phyloP scores from a whole-genome alignment of 2,113 vertebrate species.

The Lophotis ruficrista region DNA sequence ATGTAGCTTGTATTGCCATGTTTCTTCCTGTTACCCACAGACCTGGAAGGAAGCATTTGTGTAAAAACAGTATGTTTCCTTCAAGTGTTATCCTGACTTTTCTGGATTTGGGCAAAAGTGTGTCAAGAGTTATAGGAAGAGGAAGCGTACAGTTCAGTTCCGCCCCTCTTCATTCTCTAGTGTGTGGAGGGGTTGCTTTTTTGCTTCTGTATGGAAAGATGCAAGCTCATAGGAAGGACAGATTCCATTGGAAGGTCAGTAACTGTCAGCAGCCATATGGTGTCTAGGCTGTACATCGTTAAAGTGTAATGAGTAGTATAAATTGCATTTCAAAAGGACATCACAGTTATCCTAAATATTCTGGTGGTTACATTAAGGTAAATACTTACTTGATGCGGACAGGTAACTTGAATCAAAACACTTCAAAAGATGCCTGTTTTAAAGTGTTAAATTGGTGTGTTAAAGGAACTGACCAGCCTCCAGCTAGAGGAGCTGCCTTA shows the following conservation, averaged over 20 bases:
- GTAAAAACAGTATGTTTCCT: not conserved
- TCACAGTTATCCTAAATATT: not conserved
- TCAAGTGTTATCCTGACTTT: not conserved
- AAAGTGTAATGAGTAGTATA: not conserved
- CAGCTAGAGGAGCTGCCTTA: not conserved
- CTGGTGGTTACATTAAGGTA: not conserved
- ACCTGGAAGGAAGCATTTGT: not conserved
- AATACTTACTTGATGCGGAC: not conserved
- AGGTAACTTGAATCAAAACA: not conserved
- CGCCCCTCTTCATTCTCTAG: accelerated
- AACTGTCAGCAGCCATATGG: not conserved
- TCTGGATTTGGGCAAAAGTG: not conserved
- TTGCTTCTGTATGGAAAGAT: not conserved
- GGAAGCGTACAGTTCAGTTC: not conserved
- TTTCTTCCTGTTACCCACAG: not conserved
- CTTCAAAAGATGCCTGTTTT: not conserved
- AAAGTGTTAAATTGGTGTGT: not conserved
- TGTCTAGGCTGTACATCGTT: not conserved
- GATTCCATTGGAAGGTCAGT: not conserved
- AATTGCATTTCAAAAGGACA: not conserved
- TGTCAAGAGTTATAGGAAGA: not conserved
- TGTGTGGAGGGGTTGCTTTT: not conserved
- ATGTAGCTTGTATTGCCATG: not conserved
- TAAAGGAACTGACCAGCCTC: not conserved
- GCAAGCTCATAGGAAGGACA: not conserved